These are phyloP conservation scores for Nysson spinosus DNA, from an alignment of 2,888 invertebrate species.

Conservation along the genomic window DNA sequence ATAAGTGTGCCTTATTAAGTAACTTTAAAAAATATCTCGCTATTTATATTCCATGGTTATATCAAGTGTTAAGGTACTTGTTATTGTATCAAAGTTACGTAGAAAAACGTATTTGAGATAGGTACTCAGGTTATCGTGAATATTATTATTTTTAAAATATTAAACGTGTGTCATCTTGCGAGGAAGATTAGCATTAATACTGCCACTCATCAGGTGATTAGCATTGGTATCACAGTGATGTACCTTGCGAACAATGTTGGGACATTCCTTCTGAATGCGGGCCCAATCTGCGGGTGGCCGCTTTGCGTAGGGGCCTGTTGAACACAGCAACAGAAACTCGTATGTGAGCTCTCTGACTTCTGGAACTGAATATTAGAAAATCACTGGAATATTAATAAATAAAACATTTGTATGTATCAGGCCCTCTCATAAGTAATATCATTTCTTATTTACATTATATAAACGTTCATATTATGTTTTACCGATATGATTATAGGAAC, in stretches of 20 bases:
- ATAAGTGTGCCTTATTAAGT: too few species aligned
- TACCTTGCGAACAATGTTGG: conserved; percentile 80
- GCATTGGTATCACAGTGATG: conserved; percentile 60
- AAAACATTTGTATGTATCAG: not conserved
- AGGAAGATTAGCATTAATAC: conserved; percentile 36
- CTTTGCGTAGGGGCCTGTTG: conserved; percentile 80
- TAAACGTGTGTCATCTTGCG: conserved; percentile 26
- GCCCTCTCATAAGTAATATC: not conserved
- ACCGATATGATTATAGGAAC: too few species aligned
- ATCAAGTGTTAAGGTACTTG: too few species aligned
- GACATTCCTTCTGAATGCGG: conserved; percentile 79
- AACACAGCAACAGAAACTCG: conserved; percentile 79
- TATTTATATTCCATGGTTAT: too few species aligned
- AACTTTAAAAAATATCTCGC: too few species aligned
- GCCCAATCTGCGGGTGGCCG: conserved; percentile 79
- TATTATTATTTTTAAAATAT: conserved; percentile 20
- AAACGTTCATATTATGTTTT: too few species aligned
- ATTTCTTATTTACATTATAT: too few species aligned
- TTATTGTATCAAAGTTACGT: too few species aligned
- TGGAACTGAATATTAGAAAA: conserved; percentile 52
- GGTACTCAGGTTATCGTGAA: conserved; percentile 8
- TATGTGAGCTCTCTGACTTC: conserved; percentile 73
- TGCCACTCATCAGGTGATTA: conserved; percentile 56
- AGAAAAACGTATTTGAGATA: conserved; percentile 19
- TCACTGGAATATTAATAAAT: not conserved